These are phyloP conservation scores for Hemicordylus capensis DNA, from an alignment of 2,113 vertebrate species.

Conservation along the genomic window DNA sequence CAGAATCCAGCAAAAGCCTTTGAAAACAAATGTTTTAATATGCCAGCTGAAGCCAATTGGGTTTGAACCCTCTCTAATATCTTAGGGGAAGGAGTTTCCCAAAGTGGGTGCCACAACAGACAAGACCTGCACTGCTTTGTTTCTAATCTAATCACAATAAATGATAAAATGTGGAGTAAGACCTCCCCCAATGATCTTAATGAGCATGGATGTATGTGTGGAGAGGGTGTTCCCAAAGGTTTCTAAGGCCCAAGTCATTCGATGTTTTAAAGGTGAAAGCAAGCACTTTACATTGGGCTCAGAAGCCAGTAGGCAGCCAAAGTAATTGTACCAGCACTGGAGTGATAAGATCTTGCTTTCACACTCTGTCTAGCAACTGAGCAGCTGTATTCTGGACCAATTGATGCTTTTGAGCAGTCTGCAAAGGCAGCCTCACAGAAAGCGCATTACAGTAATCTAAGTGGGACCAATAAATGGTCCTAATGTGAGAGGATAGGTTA, in stretches of 20 bases:
- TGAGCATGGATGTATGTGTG: neutral
- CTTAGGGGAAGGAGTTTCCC: neutral
- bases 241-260: neutral
- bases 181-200: neutral
- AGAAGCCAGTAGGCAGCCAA: neutral
- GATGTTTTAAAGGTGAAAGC: neutral
- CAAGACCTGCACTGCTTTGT: neutral
- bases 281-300: neutral
- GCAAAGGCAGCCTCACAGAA: no score
- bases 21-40: neutral
- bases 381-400: no score
- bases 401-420: no score
- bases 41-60: neutral
- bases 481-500: no score
- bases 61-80: no score
- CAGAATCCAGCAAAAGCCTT: neutral
- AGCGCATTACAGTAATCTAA: no score
- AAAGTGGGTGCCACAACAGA: neutral
- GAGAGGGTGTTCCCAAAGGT: neutral
- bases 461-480: no score
- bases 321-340: neutral
- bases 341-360: neutral
- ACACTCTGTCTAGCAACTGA: neutral
- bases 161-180: neutral
- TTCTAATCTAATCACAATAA: neutral